Percentiles rank a stretch among this genome's conserved stretches.
phyloP scores from a whole-genome alignment of 2,113 vertebrate genomes.

The Carettochelys insculpta region DNA sequence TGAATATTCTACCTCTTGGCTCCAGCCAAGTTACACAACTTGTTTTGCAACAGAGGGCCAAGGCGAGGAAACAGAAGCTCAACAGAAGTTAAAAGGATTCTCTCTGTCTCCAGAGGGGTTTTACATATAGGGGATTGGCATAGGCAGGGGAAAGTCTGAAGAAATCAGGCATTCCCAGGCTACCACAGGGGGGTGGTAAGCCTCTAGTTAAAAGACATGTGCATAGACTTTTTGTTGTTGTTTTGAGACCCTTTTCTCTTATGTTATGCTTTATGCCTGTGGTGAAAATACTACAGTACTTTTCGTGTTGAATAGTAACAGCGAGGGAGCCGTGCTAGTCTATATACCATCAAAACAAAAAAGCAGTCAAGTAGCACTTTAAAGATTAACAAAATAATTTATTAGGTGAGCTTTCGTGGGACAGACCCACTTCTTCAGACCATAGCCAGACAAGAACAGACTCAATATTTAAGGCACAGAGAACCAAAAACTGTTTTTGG shows the following conservation, averaged over 20 bases:
- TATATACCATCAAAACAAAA: no score
- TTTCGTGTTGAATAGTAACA: no score
- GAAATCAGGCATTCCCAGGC: not conserved
- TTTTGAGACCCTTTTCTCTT: not conserved
- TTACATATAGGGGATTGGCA: not conserved
- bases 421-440: no score
- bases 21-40: not conserved
- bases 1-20: not conserved
- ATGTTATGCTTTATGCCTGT: not conserved
- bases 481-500: no score
- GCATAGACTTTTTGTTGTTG: not conserved
- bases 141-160: not conserved
- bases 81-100: not conserved
- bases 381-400: no score
- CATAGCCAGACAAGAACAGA: no score
- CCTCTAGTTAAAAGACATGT: not conserved
- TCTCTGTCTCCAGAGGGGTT: accelerated
- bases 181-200: not conserved
- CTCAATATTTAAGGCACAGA: no score
- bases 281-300: no score
- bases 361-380: no score
- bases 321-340: no score
- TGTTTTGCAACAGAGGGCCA: not conserved
- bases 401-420: no score
- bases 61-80: not conserved